Evolutionary conservation across 2,888 invertebrate genomes (phyloP).

Genomic region (Diaphora mendica): DNA sequence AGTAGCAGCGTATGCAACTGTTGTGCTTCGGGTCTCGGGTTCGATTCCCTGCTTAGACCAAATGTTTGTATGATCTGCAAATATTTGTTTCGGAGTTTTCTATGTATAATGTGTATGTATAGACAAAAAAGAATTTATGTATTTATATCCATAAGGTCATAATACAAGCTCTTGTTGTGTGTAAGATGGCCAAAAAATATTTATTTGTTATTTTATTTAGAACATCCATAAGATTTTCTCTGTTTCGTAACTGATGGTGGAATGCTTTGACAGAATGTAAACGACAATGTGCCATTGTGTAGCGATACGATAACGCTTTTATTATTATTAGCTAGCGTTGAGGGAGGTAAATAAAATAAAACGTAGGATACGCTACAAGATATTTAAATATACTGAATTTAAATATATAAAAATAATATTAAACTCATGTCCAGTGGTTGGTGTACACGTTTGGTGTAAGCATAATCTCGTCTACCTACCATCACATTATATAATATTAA

Average conservation of each 20-base stretch:
- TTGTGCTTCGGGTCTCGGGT: too few relatives aligned
- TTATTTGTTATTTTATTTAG: background rate
- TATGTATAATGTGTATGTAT: too few relatives aligned
- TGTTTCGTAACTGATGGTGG: conserved; percentile 53
- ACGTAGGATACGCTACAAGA: conserved; percentile 36
- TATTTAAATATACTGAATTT: conserved; percentile 5
- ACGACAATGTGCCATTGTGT: conserved; percentile 78
- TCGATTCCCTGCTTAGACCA: too few relatives aligned
- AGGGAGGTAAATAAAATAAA: conserved; percentile 63
- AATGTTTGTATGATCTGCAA: too few relatives aligned
- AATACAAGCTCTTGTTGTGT: too few relatives aligned
- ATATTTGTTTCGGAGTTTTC: too few relatives aligned
- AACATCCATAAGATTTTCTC: background rate
- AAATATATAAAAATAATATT: background rate
- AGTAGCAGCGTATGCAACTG: too few relatives aligned
- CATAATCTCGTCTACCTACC: background rate
- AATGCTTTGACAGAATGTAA: conserved; percentile 78
- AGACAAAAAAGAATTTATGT: too few relatives aligned
- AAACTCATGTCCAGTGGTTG: background rate
- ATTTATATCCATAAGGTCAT: too few relatives aligned
- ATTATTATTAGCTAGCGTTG: conserved; percentile 73
- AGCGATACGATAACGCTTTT: conserved; percentile 81
- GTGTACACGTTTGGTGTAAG: background rate
- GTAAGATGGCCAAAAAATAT: too few relatives aligned
- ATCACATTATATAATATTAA: too few relatives aligned